Conservation (phyloP, 2,797 vertebrate species). For the Streptopelia turtur region DNA sequence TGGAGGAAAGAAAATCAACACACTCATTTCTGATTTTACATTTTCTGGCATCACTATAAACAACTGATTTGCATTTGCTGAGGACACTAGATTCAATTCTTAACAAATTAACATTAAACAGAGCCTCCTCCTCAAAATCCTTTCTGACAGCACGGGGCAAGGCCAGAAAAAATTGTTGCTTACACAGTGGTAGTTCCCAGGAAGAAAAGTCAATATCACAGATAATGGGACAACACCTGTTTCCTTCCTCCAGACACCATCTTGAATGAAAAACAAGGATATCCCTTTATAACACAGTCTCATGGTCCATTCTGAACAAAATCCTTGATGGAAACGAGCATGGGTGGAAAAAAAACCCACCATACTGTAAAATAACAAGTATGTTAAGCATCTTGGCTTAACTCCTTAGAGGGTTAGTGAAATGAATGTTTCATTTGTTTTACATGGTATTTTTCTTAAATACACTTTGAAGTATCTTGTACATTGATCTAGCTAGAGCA, state of each 20-base stretch:
- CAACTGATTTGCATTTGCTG: conserved; percentile 66
- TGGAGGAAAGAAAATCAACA: conserved; percentile 64
- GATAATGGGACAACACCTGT: not conserved
- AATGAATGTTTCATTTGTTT: conserved; percentile 55
- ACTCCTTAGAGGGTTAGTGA: conserved; percentile 16
- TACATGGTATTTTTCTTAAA: conserved; percentile 50
- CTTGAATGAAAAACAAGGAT: not conserved
- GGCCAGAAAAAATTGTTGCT: not conserved
- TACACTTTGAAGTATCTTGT: conserved; percentile 31
- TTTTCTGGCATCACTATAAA: conserved; percentile 70
- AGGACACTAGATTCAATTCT: conserved; percentile 22
- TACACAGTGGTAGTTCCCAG: not conserved
- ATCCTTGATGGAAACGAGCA: not conserved
- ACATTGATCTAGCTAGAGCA: not conserved
- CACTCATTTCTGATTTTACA: conserved; percentile 62
- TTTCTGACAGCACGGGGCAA: not conserved
- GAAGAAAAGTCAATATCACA: not conserved
- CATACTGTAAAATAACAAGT: not conserved
- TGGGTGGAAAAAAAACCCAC: not conserved
- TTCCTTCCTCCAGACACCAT: not conserved
- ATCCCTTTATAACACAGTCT: not conserved
- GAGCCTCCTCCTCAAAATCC: not conserved
- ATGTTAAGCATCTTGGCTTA: not conserved
- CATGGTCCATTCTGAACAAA: not conserved
- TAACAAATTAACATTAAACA: conserved; percentile 33